These are phyloP conservation scores for Danionella cerebrum DNA, from an alignment of 2,113 vertebrate genomes.

Conservation along the genomic window DNA sequence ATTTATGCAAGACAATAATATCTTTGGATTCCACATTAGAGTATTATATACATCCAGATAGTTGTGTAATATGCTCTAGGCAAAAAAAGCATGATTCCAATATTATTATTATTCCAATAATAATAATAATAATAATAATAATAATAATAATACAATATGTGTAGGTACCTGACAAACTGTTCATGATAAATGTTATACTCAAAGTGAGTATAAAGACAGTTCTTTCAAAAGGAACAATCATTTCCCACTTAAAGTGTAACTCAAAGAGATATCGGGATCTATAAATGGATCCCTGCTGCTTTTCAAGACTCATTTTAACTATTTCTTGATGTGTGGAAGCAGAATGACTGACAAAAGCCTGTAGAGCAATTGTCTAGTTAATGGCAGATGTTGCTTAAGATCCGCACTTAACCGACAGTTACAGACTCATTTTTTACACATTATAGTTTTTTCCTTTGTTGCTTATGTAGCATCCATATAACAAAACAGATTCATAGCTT, in stretches of 20 bases:
- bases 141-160: too few relatives aligned
- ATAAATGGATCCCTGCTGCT: conserved; percentile 11
- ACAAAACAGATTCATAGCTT: conserved; percentile 34
- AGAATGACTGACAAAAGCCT: neutral
- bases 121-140: too few relatives aligned
- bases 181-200: too few relatives aligned
- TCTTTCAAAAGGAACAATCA: neutral
- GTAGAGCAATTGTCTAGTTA: conserved; percentile 15
- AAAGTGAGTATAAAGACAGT: neutral
- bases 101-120: too few relatives aligned
- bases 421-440: neutral
- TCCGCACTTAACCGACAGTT: conserved; percentile 14
- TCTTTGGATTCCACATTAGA: too few relatives aligned
- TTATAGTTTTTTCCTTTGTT: conserved; percentile 10
- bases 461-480: conserved; percentile 6
- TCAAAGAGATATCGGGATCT: neutral
- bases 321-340: conserved; percentile 9
- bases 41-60: too few relatives aligned
- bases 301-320: conserved; percentile 2
- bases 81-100: too few relatives aligned
- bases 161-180: too few relatives aligned
- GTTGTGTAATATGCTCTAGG: too few relatives aligned
- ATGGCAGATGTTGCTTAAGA: conserved; percentile 1
- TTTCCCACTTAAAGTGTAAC: conserved; percentile 3
- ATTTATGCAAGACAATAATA: too few relatives aligned